Evolutionary conservation across 2,113 vertebrate genomes (phyloP).

Genomic region (Zeus faber): DNA sequence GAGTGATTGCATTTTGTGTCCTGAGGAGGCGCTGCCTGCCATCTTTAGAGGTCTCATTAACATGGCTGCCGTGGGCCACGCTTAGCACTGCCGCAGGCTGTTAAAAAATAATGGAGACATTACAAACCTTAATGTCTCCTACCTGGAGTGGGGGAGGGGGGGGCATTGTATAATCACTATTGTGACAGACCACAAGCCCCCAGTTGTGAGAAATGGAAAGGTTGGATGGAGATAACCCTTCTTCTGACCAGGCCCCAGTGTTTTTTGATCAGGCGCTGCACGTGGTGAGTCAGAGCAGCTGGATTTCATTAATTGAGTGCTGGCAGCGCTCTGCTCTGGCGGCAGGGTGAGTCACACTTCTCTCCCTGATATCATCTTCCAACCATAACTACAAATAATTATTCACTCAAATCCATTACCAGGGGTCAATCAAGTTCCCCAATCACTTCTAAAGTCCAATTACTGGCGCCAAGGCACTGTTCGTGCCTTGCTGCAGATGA

Average conservation of each 20-base stretch:
- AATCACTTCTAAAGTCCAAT: conserved; percentile 74
- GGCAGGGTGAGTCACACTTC: conserved; percentile 72
- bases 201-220: conserved; percentile 53
- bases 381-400: conserved; percentile 79
- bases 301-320: conserved; percentile 78
- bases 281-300: conserved; percentile 69
- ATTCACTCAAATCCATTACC: conserved; percentile 79
- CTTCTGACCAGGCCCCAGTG: conserved; percentile 54
- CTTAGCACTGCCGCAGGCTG: conserved; percentile 56
- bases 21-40: conserved; percentile 71
- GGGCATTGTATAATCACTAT: conserved; percentile 60
- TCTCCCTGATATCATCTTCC: conserved; percentile 70
- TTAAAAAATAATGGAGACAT: conserved; percentile 66
- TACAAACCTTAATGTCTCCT: conserved; percentile 66
- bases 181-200: conserved; percentile 58
- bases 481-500: conserved; percentile 57
- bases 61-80: conserved; percentile 51
- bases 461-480: conserved; percentile 65
- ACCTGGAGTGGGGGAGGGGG: conserved; percentile 53
- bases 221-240: conserved; percentile 62
- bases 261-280: conserved; percentile 63
- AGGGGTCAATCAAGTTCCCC: conserved; percentile 73
- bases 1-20: conserved; percentile 74
- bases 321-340: conserved; percentile 67
- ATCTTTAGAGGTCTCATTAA: conserved; percentile 70